Evolutionary conservation across 2,888 invertebrate genomes (phyloP), one percentile per base, ranked within the genome.

Genomic region (Cyclophora punctaria): DNA sequence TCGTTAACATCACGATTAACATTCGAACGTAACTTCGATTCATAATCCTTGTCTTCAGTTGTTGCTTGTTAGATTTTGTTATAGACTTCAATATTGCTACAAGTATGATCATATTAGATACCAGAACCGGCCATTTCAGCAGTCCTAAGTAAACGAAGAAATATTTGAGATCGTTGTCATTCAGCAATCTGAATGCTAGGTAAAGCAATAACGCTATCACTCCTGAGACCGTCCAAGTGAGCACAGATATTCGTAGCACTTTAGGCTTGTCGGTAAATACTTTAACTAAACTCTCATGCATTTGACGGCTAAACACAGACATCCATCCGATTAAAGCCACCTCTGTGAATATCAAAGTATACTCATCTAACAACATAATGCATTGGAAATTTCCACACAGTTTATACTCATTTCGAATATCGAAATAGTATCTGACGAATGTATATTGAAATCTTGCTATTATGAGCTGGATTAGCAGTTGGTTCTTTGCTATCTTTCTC

Each of bases 391-490:
- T 49, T 5, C 50, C 41, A 47, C 58, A 57, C 3, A 62, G 7
- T 4, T 60, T 46, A 34, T 70, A 68, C 1, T 73, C 48, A 4
- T 55, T 58, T 33, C 63, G 57, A 2, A 78, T 45, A 35, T 81
- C 82, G n/a, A 65, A 63, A 4, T 68, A 53, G 53, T 73, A 83
- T 59, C 83, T 71, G 5, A 75, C 51, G 5, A 69, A 58, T 0
- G 75, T 74, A 50, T 78, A 85, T 4, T 76, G 4, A 50, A 78
- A 80, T 62, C 86, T 73, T 3, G 81, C 77, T 0, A 75, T 45
- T 77, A 84, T 83, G 35, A 86, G 79, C 49, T 87, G 87, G 2
- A 82, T 65, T 5, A 87, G 73, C 0, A 84, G 58, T 55, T 83
- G 80, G 48, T 87, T 87, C 57, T 87, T 87, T 63, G 77, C 77